Evolutionary conservation across 2,113 vertebrate genomes (phyloP).

Genomic region (Callocephalon fimbriatum): DNA sequence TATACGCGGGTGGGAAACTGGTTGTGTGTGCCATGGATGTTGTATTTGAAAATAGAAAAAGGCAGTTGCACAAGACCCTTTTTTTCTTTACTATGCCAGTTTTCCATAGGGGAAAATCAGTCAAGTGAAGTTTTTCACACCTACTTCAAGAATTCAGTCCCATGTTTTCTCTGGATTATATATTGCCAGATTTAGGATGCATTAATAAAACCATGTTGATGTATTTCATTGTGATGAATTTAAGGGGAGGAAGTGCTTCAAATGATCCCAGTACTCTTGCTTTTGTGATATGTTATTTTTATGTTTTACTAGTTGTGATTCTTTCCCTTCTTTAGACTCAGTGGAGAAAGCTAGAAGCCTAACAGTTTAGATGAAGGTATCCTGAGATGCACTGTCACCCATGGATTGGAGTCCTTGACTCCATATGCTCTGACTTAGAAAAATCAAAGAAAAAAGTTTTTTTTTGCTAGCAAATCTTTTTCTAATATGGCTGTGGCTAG

Average conservation of each 20-base stretch:
- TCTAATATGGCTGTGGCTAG: background rate
- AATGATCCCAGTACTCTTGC: background rate
- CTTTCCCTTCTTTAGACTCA: background rate
- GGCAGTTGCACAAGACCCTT: background rate
- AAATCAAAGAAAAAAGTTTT: background rate
- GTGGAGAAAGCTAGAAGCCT: background rate
- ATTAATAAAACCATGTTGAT: background rate
- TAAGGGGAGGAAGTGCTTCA: background rate
- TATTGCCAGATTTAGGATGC: background rate
- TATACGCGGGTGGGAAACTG: background rate
- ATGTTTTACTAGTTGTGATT: background rate
- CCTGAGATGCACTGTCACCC: background rate
- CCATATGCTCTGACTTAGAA: background rate
- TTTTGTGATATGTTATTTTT: background rate
- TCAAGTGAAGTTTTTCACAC: background rate
- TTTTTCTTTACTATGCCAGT: background rate
- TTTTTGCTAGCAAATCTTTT: background rate
- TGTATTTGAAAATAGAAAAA: background rate
- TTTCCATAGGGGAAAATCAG: background rate
- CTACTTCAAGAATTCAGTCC: background rate
- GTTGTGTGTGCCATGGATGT: rapidly evolving
- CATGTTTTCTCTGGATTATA: background rate
- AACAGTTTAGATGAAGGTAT: background rate
- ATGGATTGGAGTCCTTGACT: background rate
- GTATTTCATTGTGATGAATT: background rate